phyloP scores from a whole-genome alignment of 2,113 vertebrate genomes.

The Cinclus mexicanus region DNA sequence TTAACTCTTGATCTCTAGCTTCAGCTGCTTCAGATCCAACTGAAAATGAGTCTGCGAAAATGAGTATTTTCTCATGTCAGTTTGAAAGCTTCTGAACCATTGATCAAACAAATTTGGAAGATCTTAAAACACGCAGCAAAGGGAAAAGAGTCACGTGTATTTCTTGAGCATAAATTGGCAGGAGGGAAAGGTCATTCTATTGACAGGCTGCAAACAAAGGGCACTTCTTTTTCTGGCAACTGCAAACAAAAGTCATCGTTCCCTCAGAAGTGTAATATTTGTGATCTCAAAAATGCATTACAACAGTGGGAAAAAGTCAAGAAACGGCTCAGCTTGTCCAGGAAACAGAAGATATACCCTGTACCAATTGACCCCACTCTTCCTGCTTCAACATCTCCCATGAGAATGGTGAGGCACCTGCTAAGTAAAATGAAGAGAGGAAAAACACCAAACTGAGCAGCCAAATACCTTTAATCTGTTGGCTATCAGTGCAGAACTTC shows the following conservation, averaged over 20 bases:
- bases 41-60: conserved; percentile 50
- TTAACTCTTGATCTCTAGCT: conserved; percentile 50
- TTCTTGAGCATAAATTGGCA: conserved; percentile 39
- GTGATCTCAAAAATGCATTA: conserved; percentile 1
- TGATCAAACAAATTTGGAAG: conserved; percentile 55
- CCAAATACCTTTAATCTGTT: neutral
- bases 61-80: conserved; percentile 15
- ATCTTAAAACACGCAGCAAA: conserved; percentile 3
- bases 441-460: neutral
- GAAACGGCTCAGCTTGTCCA: neutral
- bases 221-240: conserved; percentile 28
- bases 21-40: conserved; percentile 17
- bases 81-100: conserved; percentile 11
- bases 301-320: neutral
- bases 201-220: conserved; percentile 49
- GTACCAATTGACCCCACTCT: neutral
- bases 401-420: neutral
- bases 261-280: neutral
- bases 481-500: neutral
- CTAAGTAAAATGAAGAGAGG: neutral
- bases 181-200: conserved; percentile 35
- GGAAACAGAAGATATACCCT: neutral
- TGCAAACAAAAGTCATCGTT: conserved; percentile 6
- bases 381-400: neutral
- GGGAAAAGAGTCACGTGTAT: conserved; percentile 17